Evolutionary conservation across 2,797 vertebrate species (phyloP).

Genomic region (Cynodonichthys magdalenae): DNA sequence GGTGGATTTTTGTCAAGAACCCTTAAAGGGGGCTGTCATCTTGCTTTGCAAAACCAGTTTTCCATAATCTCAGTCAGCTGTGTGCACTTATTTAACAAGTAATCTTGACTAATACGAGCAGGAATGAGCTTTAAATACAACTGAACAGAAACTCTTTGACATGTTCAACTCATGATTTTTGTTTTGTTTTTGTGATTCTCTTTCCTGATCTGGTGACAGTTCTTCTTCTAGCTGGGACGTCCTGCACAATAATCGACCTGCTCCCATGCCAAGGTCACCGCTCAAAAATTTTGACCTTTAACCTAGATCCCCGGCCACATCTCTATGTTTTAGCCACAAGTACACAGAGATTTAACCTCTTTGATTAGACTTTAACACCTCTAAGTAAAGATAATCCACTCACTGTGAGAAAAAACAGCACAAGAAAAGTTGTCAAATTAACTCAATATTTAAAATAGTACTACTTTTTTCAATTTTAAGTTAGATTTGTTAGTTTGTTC

Average conservation of each 20-base stretch:
- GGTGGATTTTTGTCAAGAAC: background rate
- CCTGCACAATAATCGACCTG: conserved; percentile 77
- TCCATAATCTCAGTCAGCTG: conserved; percentile 24
- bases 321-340: conserved; percentile 31
- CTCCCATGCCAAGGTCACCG: conserved; percentile 78
- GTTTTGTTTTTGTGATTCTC: conserved; percentile 61
- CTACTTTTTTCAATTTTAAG: background rate
- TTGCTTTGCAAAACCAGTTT: conserved; percentile 40
- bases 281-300: conserved; percentile 50
- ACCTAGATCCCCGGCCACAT: conserved; percentile 31
- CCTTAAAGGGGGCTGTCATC: background rate
- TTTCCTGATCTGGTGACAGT: conserved; percentile 76
- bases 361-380: conserved; percentile 35
- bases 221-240: conserved; percentile 86
- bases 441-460: background rate
- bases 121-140: conserved; percentile 16
- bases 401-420: conserved; percentile 10
- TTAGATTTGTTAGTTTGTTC: background rate
- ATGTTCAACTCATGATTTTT: conserved; percentile 22
- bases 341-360: conserved; percentile 16
- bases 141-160: conserved; percentile 30
- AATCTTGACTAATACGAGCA: conserved; percentile 13
- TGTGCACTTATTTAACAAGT: conserved; percentile 25
- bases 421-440: background rate
- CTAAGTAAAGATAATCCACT: conserved; percentile 9